Evolutionary conservation across 1,140 invertebrate genomes (phyloP).

Genomic region (Drosophila eugracilis): DNA sequence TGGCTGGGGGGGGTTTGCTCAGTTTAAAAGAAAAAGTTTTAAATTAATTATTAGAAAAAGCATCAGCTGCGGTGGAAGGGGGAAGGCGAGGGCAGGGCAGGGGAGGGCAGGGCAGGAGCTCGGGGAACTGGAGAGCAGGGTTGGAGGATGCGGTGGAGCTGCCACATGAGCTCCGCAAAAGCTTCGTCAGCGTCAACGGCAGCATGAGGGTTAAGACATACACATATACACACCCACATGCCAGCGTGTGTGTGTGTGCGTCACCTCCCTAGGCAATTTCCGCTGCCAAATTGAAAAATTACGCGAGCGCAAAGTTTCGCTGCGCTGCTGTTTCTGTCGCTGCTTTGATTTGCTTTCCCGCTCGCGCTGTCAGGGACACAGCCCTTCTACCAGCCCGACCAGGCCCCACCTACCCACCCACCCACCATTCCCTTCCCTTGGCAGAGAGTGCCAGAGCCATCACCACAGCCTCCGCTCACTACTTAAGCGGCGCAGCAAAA

Average conservation of each 20-base stretch:
- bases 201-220: conserved; percentile 52
- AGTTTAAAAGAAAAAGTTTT: conserved; percentile 81
- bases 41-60: conserved; percentile 85
- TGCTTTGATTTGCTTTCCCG: conserved; percentile 64
- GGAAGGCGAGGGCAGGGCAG: background rate
- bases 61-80: conserved; percentile 64
- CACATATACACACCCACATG: conserved; percentile 38
- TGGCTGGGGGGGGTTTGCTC: conserved; percentile 16
- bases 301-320: conserved; percentile 78
- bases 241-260: conserved; percentile 42
- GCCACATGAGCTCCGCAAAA: conserved; percentile 45
- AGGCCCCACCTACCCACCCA: background rate
- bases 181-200: conserved; percentile 39
- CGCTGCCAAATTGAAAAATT: conserved; percentile 85
- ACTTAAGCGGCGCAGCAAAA: conserved; percentile 61
- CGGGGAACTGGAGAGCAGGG: background rate
- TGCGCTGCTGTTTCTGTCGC: conserved; percentile 12
- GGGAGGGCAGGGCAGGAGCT: conserved; percentile 10
- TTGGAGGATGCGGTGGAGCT: conserved; percentile 11
- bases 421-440: background rate
- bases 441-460: background rate
- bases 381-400: conserved; percentile 4
- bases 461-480: conserved; percentile 39
- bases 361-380: conserved; percentile 1
- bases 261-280: conserved; percentile 84